Evolutionary conservation across 2,888 invertebrate genomes (phyloP).

Genomic region (Melieria omissa): DNA sequence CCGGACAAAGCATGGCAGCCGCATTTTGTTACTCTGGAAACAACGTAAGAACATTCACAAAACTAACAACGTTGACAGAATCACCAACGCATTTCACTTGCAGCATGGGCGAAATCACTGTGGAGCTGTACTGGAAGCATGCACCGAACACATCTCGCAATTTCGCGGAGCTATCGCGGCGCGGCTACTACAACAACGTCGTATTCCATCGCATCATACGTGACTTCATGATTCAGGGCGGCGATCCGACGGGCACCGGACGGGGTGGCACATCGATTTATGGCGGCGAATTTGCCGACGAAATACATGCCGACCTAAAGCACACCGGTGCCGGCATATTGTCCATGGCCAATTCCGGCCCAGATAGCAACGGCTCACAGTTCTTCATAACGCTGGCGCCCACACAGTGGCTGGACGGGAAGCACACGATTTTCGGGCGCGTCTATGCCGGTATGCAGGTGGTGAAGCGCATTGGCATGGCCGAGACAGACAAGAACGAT

Average conservation of each 20-base stretch:
- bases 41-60: conserved; percentile 74
- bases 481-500: conserved; percentile 94
- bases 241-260: conserved; percentile 97
- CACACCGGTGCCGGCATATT: conserved; percentile 92
- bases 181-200: conserved; percentile 96
- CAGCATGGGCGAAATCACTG: conserved; percentile 91
- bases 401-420: conserved; percentile 97
- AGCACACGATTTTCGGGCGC: conserved; percentile 96
- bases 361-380: conserved; percentile 96
- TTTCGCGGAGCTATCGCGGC: conserved; percentile 91
- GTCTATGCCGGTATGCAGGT: conserved; percentile 89
- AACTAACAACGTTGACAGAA: background rate
- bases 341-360: conserved; percentile 99
- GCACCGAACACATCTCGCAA: conserved; percentile 97
- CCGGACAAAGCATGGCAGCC: conserved; percentile 93
- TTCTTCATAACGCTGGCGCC: conserved; percentile 98
- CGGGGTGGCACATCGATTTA: conserved; percentile 97
- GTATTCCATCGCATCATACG: conserved; percentile 96
- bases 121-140: conserved; percentile 99
- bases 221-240: conserved; percentile 94
- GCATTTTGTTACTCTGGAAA: conserved; percentile 82
- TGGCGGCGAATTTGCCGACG: conserved; percentile 94
- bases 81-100: conserved; percentile 18
- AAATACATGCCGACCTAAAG: conserved; percentile 92
- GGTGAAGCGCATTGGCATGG: conserved; percentile 90